Conservation (phyloP, 2,797 vertebrate genomes). For the Eremophila alpestris region DNA sequence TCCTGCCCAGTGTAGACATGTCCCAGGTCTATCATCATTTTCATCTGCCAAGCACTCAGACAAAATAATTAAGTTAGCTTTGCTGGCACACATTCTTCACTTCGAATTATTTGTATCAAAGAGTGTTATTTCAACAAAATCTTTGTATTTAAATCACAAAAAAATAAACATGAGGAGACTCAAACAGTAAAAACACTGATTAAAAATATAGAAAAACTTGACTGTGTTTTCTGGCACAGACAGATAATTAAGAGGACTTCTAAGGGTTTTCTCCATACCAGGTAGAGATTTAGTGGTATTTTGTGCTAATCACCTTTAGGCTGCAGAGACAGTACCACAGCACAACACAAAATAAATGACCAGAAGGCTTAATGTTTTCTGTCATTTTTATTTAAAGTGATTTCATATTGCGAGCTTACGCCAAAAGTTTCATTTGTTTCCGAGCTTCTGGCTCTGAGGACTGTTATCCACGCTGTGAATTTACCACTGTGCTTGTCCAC, state of each 20-base stretch:
- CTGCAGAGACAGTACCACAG: not conserved
- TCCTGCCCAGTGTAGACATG: slow-evolving; percentile 48
- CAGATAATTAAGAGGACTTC: not conserved
- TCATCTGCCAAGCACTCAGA: slow-evolving; percentile 69
- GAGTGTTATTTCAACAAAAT: slow-evolving; percentile 65
- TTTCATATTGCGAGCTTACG: not conserved
- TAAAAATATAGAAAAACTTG: slow-evolving; percentile 51
- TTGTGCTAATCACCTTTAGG: slow-evolving; percentile 23
- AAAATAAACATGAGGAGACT: slow-evolving; percentile 46
- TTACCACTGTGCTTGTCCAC: slow-evolving; percentile 13
- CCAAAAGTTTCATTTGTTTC: slow-evolving; percentile 36
- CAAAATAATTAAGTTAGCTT: slow-evolving; percentile 74
- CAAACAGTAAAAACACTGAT: slow-evolving; percentile 45
- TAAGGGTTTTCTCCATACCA: not conserved
- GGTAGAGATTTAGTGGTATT: slow-evolving; percentile 28
- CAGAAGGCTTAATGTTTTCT: slow-evolving; percentile 23
- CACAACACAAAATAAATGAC: slow-evolving; percentile 21
- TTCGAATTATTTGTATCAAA: slow-evolving; percentile 71
- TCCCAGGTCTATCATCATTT: slow-evolving; percentile 61
- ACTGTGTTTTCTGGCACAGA: slow-evolving; percentile 4
- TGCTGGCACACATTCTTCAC: slow-evolving; percentile 62
- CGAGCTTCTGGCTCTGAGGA: slow-evolving; percentile 12
- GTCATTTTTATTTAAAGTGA: slow-evolving; percentile 32
- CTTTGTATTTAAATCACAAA: slow-evolving; percentile 50
- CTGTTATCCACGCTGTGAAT: not conserved